Evolutionary conservation across 2,113 vertebrate genomes (phyloP).

Genomic region (Melanocharis versteri): DNA sequence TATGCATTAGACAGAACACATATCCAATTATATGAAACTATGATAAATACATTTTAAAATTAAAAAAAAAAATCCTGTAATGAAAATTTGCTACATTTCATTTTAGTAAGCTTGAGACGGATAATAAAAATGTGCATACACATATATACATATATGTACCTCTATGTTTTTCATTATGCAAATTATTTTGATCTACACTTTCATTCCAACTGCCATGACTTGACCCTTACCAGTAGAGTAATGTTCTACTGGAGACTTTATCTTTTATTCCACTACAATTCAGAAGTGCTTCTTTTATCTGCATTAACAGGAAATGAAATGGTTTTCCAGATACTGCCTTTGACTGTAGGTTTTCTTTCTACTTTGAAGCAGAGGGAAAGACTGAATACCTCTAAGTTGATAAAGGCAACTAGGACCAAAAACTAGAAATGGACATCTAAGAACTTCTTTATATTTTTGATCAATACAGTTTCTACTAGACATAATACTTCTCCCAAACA

Average conservation of each 20-base stretch:
- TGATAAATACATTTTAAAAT: neutral
- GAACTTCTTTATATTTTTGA: neutral
- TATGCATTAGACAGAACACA: neutral
- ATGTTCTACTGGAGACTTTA: neutral
- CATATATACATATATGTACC: too few relatives aligned
- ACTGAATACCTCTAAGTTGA: neutral
- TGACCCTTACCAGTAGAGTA: neutral
- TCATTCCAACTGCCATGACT: neutral
- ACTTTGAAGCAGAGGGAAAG: neutral
- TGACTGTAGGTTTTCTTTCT: neutral
- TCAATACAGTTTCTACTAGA: neutral
- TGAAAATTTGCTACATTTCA: neutral
- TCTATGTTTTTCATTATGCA: neutral
- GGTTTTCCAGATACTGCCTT: neutral
- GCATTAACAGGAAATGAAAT: neutral
- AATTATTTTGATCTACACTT: neutral
- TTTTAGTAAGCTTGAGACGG: neutral
- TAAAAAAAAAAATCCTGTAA: neutral
- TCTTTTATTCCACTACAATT: neutral
- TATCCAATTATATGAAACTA: neutral
- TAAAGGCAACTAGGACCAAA: neutral
- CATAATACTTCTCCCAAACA: neutral
- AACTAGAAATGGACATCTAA: slow-evolving; percentile 7
- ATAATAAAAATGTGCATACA: neutral
- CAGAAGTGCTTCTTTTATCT: neutral